phyloP scores from a whole-genome alignment of 2,888 invertebrate species.

The Eurytoma californica region DNA sequence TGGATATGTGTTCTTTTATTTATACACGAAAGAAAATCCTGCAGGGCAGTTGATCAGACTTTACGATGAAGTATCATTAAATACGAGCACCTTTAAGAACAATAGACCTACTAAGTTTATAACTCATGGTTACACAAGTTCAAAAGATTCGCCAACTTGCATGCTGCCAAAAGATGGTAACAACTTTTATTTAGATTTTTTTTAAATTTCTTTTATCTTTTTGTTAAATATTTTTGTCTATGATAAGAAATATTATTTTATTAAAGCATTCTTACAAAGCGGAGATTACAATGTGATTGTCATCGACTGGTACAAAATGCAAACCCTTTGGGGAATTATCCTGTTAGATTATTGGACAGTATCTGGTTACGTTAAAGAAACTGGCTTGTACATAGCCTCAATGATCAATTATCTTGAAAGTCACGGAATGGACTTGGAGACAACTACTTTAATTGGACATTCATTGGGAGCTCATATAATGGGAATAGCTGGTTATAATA shows the following conservation, averaged over 20 bases:
- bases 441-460: constrained; percentile 63
- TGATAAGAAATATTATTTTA: background rate
- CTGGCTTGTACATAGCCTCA: constrained; percentile 58
- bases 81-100: constrained; percentile 60
- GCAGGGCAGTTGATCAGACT: constrained; percentile 56
- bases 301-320: constrained; percentile 65
- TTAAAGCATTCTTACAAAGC: constrained; percentile 61
- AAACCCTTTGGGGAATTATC: constrained; percentile 53
- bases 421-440: constrained; percentile 58
- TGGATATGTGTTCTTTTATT: constrained; percentile 61
- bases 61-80: constrained; percentile 57
- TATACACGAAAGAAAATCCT: constrained; percentile 61
- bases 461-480: constrained; percentile 68
- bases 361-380: constrained; percentile 55
- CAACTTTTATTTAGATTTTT: background rate
- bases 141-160: constrained; percentile 59
- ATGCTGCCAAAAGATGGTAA: constrained; percentile 65
- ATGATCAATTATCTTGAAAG: constrained; percentile 65
- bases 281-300: constrained; percentile 66
- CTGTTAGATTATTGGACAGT: constrained; percentile 53
- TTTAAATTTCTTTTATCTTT: too few species aligned
- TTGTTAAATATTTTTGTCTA: background rate
- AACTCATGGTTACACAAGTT: constrained; percentile 67
- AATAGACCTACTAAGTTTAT: constrained; percentile 64
- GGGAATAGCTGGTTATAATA: constrained; percentile 62